Base-by-base conservation (phyloP, 2,888 invertebrate species). In the Parnassius smintheus region DNA sequence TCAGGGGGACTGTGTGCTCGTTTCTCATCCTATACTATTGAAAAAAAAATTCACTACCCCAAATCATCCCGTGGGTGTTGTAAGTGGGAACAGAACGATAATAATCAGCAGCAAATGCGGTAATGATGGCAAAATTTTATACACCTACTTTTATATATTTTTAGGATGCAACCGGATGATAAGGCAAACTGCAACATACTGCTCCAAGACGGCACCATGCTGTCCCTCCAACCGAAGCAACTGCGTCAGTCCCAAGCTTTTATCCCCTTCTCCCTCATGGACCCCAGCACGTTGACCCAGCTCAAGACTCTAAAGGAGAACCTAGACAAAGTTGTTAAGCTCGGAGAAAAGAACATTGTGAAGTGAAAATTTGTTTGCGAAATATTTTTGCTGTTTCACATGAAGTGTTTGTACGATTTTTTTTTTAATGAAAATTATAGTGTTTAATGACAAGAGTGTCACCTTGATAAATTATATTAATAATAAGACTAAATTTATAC, bases 171-270 rank as follows among this genome's bases (percentile, higher is more conserved):
- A 49, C 80, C 86, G 0, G 93, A 94, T 18, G 89, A 92, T 48
- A 91, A 88, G 66, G 94, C 94, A 0, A 95, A 94, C 78, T 92
- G 95, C 71, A 95, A 94, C 78, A 94, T 95, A n/a, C 93, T 94
- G 0, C 83, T 95, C 0, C 76, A 85, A 22, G 93, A 95, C 75
- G 95, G 95, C 25, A 92, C 93, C 9, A 83, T 94, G 77, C 83
- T 95, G 2, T 94, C 94, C 0, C 81, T 95, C 2, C 91, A 94
- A 69, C 95, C 95, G 0, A 90, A 92, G 62, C 87, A 86, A 59
- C 75, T 92, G 57, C 77, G 91, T 0, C 78, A 85, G 68, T 89
- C 92, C 0, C 85, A 86, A 64, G 85, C 86, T 0, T 87, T 81
- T 77, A 88, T 92, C 10, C 91, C 92, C 0, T 86, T 86, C 81